These are phyloP conservation scores for Paramormyrops hopkinsi DNA, from an alignment of 2,797 vertebrate genomes.

Conservation along the genomic window DNA sequence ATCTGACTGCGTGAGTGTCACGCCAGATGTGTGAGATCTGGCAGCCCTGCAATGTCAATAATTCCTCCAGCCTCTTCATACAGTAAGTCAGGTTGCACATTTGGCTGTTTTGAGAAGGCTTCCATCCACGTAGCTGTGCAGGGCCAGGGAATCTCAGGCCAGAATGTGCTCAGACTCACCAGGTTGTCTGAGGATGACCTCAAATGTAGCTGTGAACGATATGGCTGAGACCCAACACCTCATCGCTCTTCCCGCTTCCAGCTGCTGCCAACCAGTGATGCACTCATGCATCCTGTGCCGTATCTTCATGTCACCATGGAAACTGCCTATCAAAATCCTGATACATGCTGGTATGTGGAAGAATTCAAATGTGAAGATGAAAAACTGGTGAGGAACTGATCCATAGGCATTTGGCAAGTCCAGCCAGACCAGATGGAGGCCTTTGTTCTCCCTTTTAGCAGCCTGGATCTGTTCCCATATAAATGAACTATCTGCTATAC, in stretches of 20 bases:
- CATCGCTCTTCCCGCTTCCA: not conserved
- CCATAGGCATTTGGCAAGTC: not conserved
- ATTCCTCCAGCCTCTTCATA: not conserved
- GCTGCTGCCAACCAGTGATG: not conserved
- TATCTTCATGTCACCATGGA: not conserved
- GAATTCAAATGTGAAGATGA: not conserved
- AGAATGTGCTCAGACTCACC: not conserved
- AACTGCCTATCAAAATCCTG: not conserved
- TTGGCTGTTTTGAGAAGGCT: not conserved
- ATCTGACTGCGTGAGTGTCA: not conserved
- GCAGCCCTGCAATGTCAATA: not conserved
- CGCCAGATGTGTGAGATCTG: not conserved
- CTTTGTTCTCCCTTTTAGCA: not conserved
- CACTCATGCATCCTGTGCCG: not conserved
- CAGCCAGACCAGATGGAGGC: not conserved
- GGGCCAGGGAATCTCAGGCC: not conserved
- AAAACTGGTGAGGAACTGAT: not conserved
- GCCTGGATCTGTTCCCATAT: not conserved
- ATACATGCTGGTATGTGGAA: not conserved
- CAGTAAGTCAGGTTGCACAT: not conserved
- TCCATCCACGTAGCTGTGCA: not conserved
- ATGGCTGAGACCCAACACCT: not conserved
- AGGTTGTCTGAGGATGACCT: not conserved
- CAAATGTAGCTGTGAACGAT: not conserved
- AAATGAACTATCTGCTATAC: not conserved